These are phyloP conservation scores for Leptocoma aspasia DNA, from an alignment of 2,113 vertebrate genomes.

Conservation along the genomic window DNA sequence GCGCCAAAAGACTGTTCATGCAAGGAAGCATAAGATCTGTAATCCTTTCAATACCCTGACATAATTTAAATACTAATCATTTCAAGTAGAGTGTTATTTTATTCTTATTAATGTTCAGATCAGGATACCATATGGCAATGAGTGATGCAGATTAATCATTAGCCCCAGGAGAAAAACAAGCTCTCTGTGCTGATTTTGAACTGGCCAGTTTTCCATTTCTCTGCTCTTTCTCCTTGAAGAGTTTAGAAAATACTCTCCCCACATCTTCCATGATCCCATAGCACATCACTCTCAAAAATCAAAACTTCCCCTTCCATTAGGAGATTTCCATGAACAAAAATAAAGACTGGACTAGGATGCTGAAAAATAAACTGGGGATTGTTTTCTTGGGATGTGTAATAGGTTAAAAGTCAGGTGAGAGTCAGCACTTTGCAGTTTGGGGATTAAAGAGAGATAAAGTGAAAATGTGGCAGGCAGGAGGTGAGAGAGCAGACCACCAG, in stretches of 20 bases:
- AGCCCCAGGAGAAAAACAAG: neutral
- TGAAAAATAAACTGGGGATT: neutral
- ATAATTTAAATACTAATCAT: slow-evolving; percentile 57
- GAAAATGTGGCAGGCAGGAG: neutral
- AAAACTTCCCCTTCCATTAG: neutral
- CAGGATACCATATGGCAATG: slow-evolving; percentile 43
- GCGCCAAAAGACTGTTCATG: neutral
- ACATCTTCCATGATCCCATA: neutral
- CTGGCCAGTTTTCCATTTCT: neutral
- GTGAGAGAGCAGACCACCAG: neutral
- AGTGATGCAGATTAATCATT: slow-evolving; percentile 49
- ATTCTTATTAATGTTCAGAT: slow-evolving; percentile 47
- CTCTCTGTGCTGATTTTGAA: neutral
- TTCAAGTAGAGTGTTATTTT: slow-evolving; percentile 39
- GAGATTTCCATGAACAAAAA: neutral
- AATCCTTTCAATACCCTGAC: slow-evolving; percentile 47
- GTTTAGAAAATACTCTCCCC: neutral
- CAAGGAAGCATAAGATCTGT: slow-evolving; percentile 14
- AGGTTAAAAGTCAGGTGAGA: neutral
- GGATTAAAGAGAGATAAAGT: neutral
- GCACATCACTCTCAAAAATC: neutral
- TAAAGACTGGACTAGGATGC: neutral
- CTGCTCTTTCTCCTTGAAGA: neutral
- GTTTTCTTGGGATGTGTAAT: neutral
- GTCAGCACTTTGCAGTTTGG: neutral